Base-by-base conservation (phyloP, 2,797 vertebrate genomes). In the Gymnodraco acuticeps region DNA sequence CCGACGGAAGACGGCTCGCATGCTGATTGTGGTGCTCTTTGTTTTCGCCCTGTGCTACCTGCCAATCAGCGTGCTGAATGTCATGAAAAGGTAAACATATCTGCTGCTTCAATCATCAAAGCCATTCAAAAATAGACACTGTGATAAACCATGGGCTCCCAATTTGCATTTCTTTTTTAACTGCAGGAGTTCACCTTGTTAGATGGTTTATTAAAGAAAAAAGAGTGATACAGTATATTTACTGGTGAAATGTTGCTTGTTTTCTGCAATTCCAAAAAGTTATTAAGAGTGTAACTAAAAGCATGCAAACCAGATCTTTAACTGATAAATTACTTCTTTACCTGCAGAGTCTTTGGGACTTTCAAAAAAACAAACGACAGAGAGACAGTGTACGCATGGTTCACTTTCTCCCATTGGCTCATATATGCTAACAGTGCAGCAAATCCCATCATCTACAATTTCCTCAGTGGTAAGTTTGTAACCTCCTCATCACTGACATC, bases 381-480 rank as follows among this genome's bases (percentile, higher is more conserved):
- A 93, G 97, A 99, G 90, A 97, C 95, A 3, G 95, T 99, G 11
- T 99, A 99, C 0, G 98, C 97, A 47, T 99, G 96, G 97, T 99
- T 99, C 90, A 99, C 94, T 0, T 98, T 99, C 89, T 98, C 98
- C 72, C 98, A 99, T 66, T 99, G 98, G 98, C 96, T 99, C 67
- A 97, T 99, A 15, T 99, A 99, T 31, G 97, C 98, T 83, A 99
- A 99, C 85, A 99, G 98, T 84, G 98, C 98, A 64, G 97, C 96
- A 63, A 99, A 99, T 90, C 98, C 98, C 55, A 98, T 99, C 81
- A 98, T 99, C 95, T 99, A 99, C 90, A 99, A 99, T 90, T 99
- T 99, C 89, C 96, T 99, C 68, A 99, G 98, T 64, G 97, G 98
- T 99, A 89, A 97, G 98, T 96, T 52, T 70, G 19, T 10, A 15